Percentiles rank a stretch among this genome's conserved stretches.
These are phyloP conservation scores for Piliocolobus tephrosceles DNA, from an alignment of 2,113 vertebrate genomes.

Conservation along the genomic window DNA sequence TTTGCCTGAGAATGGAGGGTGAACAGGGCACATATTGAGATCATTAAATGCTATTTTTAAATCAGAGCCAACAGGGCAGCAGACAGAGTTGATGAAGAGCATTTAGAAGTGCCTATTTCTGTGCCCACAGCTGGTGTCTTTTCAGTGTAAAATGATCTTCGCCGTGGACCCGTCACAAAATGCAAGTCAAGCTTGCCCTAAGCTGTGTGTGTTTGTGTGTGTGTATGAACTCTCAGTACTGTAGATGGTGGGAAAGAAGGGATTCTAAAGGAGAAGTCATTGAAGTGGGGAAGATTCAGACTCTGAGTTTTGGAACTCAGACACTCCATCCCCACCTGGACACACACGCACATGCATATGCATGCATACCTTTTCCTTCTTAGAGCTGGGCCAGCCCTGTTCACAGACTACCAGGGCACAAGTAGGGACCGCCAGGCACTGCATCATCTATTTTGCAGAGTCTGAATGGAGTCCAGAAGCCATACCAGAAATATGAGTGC, in stretches of 20 bases:
- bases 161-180: neutral
- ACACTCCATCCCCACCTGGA: neutral
- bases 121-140: neutral
- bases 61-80: neutral
- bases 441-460: neutral
- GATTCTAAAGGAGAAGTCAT: neutral
- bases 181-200: neutral
- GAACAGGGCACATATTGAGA: neutral
- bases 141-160: neutral
- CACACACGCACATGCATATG: neutral
- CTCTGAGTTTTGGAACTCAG: neutral
- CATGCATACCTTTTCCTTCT: neutral
- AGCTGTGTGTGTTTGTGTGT: neutral
- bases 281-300: neutral
- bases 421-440: neutral
- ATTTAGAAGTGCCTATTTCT: neutral
- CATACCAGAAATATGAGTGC: neutral
- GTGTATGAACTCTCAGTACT: neutral
- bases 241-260: too few relatives aligned
- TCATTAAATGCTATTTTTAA: slow-evolving; percentile 9
- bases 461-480: neutral
- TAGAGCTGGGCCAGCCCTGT: neutral
- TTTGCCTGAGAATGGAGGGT: neutral
- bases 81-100: neutral
- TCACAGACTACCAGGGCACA: neutral